Percentiles rank a stretch among this genome's conserved stretches.
Conservation (phyloP, 2,888 invertebrate genomes). For the Rotaria macrura region DNA sequence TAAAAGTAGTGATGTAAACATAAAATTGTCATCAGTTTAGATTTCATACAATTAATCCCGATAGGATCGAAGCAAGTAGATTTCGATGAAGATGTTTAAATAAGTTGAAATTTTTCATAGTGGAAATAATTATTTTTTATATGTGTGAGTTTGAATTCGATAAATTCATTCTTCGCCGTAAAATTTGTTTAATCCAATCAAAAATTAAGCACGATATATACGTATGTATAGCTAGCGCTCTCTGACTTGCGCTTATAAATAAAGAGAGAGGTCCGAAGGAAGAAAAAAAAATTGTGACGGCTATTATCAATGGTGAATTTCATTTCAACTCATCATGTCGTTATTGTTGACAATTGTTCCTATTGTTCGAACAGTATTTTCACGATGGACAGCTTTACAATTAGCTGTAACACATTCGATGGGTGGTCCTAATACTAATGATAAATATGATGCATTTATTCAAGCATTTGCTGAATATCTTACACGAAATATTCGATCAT, state of each 20-base stretch:
- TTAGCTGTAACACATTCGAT: not conserved
- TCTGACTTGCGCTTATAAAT: not conserved
- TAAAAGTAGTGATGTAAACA: too few relatives aligned
- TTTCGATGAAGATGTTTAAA: not conserved
- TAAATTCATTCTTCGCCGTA: not conserved
- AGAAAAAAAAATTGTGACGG: not conserved
- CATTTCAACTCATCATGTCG: not conserved
- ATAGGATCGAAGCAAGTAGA: not conserved
- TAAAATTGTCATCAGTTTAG: too few relatives aligned
- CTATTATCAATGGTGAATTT: not conserved
- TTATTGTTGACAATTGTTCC: not conserved
- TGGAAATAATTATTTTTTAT: not conserved
- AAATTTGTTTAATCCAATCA: not conserved
- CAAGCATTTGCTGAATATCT: not conserved
- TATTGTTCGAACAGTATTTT: not conserved
- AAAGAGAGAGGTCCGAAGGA: not conserved
- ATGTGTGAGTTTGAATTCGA: not conserved
- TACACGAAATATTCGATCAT: not conserved
- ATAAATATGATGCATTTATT: conserved; percentile 7
- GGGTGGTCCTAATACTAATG: not conserved
- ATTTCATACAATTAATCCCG: not conserved
- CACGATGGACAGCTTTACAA: not conserved
- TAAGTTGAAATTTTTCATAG: not conserved
- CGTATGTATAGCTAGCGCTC: not conserved
- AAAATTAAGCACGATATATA: not conserved